Base-by-base conservation (phyloP, 2,113 vertebrate species). In the Vulpes vulpes region DNA sequence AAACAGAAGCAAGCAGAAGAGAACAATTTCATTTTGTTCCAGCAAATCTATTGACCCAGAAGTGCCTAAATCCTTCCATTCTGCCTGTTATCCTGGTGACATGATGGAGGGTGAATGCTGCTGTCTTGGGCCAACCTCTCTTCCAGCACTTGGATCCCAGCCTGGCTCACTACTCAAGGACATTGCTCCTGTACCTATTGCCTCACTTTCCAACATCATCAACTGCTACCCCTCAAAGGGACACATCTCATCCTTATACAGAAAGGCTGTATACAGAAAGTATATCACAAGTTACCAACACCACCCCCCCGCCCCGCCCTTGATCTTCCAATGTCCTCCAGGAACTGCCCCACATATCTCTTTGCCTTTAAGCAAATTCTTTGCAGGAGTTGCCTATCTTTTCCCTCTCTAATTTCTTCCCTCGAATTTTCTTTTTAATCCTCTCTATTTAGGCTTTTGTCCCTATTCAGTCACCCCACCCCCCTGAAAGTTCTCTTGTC, bases 301-400 rank as follows among this genome's bases (percentile, higher is more conserved):
- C 73, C 35, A 11, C 38, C 11, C 4, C 9, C 79, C 23, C 43
- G 57, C 11, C 4, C 7, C 55, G n/a, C 25, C 43, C 7, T 80
- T 80, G 62, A 91, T 71, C 60, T 95, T 87, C 69, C 32, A 76
- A 27, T 93, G 32, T 80, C 17, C 62, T 74, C n/a, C 25, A 93
- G n/a, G 4, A 76, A 89, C 23, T 35, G 8, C 6, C 8, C 51
- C 11, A 25, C 25, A 62, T 69, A 19, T 30, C 17, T 35, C 12
- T 9, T 92, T 53, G 38, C 8, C 3, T 81, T 87, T 51, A 35
- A 64, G 30, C 80, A 96, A 89, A 89, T 60, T 59, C n/a, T 4
- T 76, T 38, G 14, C 43, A n/a, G 20, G 43, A 60, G 8, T 76
- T 91, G 22, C 81, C 7, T 83, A 5, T 64, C n/a, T 93, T 95